Base-by-base conservation (phyloP, 2,797 vertebrate species). In the Phrynocephalus forsythii region DNA sequence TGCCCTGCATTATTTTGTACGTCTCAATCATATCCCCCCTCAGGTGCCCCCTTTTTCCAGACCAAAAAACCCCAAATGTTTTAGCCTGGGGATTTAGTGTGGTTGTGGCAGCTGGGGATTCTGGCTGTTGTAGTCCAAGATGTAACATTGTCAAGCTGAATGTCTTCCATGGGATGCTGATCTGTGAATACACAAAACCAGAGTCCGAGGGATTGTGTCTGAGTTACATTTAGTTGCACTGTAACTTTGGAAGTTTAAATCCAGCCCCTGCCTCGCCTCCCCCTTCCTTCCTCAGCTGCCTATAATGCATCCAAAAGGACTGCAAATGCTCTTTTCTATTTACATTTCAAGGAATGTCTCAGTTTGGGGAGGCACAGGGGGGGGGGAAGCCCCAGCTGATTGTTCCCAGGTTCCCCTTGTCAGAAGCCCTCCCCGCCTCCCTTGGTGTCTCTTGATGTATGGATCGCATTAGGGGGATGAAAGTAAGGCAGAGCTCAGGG, bases 401-500 rank as follows among this genome's bases (percentile, higher is more conserved):
- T 95, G 94, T 94, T 95, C 94, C 93, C 95, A 95, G 95, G 94
- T 94, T 95, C 93, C 91, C 88, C 94, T 90, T 95, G 95, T 95
- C 94, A 95, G 94, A 90, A 94, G 86, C 90, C 88, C 91, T 92
- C 92, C 91, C 88, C 81, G 85, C 91, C 69, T 94, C 92, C 24
- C 86, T 86, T 94, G 92, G 93, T 95, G 94, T 95, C 95, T 95
- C 94, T 93, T 95, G 94, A 95, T 95, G 92, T 94, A 95, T 95
- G 95, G 94, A 93, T 95, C 93, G 90, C 95, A 95, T 95, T 95
- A 95, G 87, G 87, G 72, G 95, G 95, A 95, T 95, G 95, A 95
- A 95, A 95, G 95, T 89, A 94, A 94, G 90, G 94, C 93, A 95
- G 92, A 95, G 94, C 92, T 94, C 91, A 92, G 93, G 95, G 94